Evolutionary conservation across 2,113 vertebrate species (phyloP).

Genomic region (Miniopterus natalensis): DNA sequence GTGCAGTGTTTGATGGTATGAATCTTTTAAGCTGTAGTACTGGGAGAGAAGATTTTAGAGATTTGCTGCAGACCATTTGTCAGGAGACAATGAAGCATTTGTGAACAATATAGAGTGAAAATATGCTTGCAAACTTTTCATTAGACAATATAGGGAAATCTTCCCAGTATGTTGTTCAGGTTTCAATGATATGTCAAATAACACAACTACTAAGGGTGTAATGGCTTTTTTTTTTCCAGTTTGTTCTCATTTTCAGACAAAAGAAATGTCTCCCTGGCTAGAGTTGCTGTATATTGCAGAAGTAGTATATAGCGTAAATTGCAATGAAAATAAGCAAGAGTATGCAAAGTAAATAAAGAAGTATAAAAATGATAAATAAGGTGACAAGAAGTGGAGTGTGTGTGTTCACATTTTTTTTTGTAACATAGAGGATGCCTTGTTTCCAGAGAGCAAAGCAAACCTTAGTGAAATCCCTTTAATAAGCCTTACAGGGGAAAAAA

Average conservation of each 20-base stretch:
- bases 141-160: slow-evolving; percentile 69
- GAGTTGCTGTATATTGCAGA: slow-evolving; percentile 43
- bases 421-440: not conserved
- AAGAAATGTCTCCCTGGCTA: slow-evolving; percentile 59
- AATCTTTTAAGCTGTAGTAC: slow-evolving; percentile 86
- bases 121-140: slow-evolving; percentile 80
- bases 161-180: slow-evolving; percentile 30
- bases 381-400: not conserved
- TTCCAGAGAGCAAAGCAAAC: not conserved
- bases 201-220: slow-evolving; percentile 58
- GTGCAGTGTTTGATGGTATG: slow-evolving; percentile 84
- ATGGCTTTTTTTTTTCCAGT: slow-evolving; percentile 66
- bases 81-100: slow-evolving; percentile 84
- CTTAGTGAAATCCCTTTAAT: slow-evolving; percentile 2
- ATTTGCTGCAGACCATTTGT: slow-evolving; percentile 87
- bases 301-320: slow-evolving; percentile 32
- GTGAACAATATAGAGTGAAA: slow-evolving; percentile 79
- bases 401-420: not conserved
- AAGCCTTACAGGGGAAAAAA: not conserved
- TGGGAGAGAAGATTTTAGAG: slow-evolving; percentile 84
- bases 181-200: slow-evolving; percentile 83
- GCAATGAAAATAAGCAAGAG: slow-evolving; percentile 55
- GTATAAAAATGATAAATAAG: slow-evolving; percentile 20
- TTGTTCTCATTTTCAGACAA: slow-evolving; percentile 77
- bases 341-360: slow-evolving; percentile 40